phyloP scores from a whole-genome alignment of 2,797 vertebrate species.

The Clarias pachynema region DNA sequence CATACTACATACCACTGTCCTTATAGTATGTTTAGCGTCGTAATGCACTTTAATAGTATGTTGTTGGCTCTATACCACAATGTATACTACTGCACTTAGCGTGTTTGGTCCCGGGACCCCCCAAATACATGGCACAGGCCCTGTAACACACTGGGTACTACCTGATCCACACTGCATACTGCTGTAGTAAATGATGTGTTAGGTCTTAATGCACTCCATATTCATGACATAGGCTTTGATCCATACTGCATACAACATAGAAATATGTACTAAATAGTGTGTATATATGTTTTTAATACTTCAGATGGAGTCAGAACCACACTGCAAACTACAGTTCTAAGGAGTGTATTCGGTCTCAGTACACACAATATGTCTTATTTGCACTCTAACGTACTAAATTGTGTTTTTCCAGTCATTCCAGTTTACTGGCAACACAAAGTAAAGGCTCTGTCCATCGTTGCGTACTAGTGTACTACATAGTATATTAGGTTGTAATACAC shows the following conservation, averaged over 20 bases:
- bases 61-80: neutral
- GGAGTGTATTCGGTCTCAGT: neutral
- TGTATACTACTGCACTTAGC: neutral
- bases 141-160: neutral
- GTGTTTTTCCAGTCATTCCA: neutral
- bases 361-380: neutral
- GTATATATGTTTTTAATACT: neutral
- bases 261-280: neutral
- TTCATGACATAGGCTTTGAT: neutral
- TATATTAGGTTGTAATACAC: neutral
- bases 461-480: conserved; percentile 1
- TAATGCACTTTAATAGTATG: neutral
- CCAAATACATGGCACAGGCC: neutral
- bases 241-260: neutral
- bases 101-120: neutral
- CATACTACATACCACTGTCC: too few relatives aligned
- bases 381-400: neutral
- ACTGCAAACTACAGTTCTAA: neutral
- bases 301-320: neutral
- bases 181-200: neutral
- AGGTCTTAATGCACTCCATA: neutral
- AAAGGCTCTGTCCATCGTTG: neutral
- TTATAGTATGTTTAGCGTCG: too few relatives aligned
- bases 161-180: neutral
- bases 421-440: neutral